Percentiles rank a stretch among this genome's conserved stretches.
Evolutionary conservation across 92 coral and sea anemone genomes (phyloP).

Genomic region (Epizoanthus ramosus): DNA sequence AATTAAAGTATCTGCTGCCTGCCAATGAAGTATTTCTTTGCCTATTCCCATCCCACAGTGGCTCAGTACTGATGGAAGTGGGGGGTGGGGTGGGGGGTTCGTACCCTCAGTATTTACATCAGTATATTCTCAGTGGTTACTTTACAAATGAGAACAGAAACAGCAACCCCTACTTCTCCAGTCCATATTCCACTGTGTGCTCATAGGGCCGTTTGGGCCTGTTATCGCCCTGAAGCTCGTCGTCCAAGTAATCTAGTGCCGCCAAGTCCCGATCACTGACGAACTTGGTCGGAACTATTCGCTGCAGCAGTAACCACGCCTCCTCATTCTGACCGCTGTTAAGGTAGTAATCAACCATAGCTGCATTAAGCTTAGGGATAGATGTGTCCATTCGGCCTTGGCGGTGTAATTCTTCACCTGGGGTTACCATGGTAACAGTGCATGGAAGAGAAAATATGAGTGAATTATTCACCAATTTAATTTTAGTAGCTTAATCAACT

Average conservation of each 20-base stretch:
- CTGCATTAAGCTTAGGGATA: slow-evolving; percentile 64
- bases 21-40: too few species aligned
- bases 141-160: too few species aligned
- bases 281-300: slow-evolving; percentile 78
- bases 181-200: slow-evolving; percentile 74
- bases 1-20: too few species aligned
- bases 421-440: neutral
- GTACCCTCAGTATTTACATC: too few species aligned
- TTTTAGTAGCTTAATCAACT: too few species aligned
- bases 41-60: too few species aligned
- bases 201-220: slow-evolving; percentile 71
- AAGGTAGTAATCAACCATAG: slow-evolving; percentile 87
- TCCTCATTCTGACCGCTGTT: slow-evolving; percentile 83
- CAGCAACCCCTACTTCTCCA: slow-evolving; percentile 67
- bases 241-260: slow-evolving; percentile 84
- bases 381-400: slow-evolving; percentile 86
- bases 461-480: neutral
- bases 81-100: too few species aligned
- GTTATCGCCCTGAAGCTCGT: slow-evolving; percentile 67
- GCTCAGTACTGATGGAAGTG: too few species aligned
- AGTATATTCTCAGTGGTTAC: too few species aligned
- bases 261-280: slow-evolving; percentile 89
- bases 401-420: slow-evolving; percentile 60
- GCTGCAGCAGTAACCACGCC: slow-evolving; percentile 79
- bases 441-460: neutral